Evolutionary conservation across 2,797 vertebrate genomes (phyloP).

Genomic region (Alca torda): DNA sequence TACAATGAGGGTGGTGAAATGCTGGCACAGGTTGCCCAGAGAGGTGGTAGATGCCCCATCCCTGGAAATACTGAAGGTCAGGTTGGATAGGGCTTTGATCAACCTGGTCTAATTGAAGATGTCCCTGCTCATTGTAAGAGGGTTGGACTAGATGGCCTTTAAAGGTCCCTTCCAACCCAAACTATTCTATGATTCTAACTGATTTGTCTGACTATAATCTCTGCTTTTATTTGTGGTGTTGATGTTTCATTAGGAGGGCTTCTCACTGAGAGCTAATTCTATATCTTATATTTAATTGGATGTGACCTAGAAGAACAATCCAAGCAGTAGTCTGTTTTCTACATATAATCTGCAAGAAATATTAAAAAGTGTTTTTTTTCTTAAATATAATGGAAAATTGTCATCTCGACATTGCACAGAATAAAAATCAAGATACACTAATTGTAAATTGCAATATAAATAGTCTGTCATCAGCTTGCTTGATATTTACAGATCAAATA

Average conservation of each 20-base stretch:
- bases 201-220: not conserved
- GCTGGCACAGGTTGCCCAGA: not conserved
- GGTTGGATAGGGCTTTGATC: not conserved
- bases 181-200: not conserved
- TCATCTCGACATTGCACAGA: not conserved
- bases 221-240: not conserved
- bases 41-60: not conserved
- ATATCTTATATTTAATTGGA: not conserved
- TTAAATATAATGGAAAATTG: not conserved
- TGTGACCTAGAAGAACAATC: not conserved
- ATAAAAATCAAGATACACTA: not conserved
- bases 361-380: not conserved
- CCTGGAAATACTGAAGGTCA: not conserved
- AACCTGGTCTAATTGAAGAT: not conserved
- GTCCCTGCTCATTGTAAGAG: not conserved
- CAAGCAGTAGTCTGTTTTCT: not conserved
- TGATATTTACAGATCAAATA: constrained; percentile 13
- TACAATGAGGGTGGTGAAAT: not conserved
- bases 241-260: not conserved
- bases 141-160: not conserved
- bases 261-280: not conserved
- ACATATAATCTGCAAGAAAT: not conserved
- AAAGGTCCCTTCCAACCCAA: not conserved
- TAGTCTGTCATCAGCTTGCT: not conserved
- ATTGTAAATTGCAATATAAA: not conserved